Percentiles rank a stretch among this genome's conserved stretches.
Evolutionary conservation across 2,113 vertebrate species (phyloP).

Genomic region (Microcebus griseorufus): DNA sequence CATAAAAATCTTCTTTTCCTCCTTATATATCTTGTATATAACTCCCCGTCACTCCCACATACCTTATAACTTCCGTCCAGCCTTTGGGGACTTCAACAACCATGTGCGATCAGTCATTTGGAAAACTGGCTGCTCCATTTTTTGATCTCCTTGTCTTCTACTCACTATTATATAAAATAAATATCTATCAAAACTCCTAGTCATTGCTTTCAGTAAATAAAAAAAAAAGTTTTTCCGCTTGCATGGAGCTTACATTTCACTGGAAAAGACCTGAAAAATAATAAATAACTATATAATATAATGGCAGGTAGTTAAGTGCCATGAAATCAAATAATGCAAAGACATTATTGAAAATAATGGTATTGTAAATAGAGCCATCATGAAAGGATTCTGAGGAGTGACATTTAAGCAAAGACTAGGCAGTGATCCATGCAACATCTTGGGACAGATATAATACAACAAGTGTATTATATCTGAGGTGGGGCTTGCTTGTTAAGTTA

Average conservation of each 20-base stretch:
- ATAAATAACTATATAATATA: not conserved
- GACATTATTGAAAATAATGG: not conserved
- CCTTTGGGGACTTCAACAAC: not conserved
- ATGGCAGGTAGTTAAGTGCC: not conserved
- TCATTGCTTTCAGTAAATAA: not conserved
- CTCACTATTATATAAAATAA: not conserved
- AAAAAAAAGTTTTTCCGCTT: not conserved
- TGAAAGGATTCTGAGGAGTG: not conserved
- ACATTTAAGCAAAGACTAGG: not conserved
- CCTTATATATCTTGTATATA: not conserved
- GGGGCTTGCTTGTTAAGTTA: not conserved
- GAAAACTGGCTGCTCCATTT: not conserved
- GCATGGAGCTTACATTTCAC: not conserved
- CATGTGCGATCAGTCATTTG: not conserved
- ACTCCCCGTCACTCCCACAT: not conserved
- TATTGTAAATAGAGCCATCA: not conserved
- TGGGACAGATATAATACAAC: not conserved
- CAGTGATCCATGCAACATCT: not conserved
- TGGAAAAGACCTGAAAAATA: not conserved
- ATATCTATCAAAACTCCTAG: not conserved
- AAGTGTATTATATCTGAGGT: not conserved
- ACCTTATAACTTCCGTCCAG: not conserved
- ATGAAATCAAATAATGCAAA: not conserved
- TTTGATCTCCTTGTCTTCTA: not conserved
- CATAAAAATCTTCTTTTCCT: not conserved